Base-by-base conservation (phyloP, 2,888 invertebrate genomes). In the Embidobia sp. region DNA sequence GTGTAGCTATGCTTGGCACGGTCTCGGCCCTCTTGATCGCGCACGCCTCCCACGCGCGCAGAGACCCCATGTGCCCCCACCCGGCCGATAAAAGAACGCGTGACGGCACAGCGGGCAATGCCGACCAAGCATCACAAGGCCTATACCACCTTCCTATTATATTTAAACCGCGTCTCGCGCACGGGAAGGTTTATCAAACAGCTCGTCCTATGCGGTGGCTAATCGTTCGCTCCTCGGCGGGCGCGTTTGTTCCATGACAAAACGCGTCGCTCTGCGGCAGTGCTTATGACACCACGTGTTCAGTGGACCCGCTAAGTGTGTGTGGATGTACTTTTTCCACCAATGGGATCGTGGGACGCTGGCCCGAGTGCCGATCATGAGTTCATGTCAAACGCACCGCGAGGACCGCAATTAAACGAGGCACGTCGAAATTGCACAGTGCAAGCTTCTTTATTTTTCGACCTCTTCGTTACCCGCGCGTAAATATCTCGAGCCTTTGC, bases 91-190 rank as follows among this genome's bases (percentile, higher is more conserved):
- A 61, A 63, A 70, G 46, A 81, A 84, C 83, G 84, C 86, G 87
- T 87, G 88, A 87, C 85, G 86, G 86, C 83, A 85, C 85, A 86
- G 85, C 85, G 85, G 84, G 86, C 85, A 87, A 88, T 86, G 86
- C 87, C 87, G 87, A 84, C 84, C 85, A 86, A 88, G 86, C 88
- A 88, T 88, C 89, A 87, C 88, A 86, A 88, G 87, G 87, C 85
- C 85, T 85, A 81, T 48, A 57, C 83, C 79, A 85, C 85, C 84
- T 87, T 85, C 83, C 87, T 87, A 86, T 89, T 88, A 89, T 89
- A 89, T 89, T 88, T 88, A 88, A 87, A 86, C 87, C 86, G 85
- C 85, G 86, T 85, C 88, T 86, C 87, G 86, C 87, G 86, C 79
- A 83, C 86, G 84, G 84, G 85, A 86, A 86, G 88, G 88, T 87